Percentiles rank a stretch among this genome's conserved stretches.
Conservation (phyloP, 2,113 vertebrate genomes). For the Oncorhynchus tshawytscha region DNA sequence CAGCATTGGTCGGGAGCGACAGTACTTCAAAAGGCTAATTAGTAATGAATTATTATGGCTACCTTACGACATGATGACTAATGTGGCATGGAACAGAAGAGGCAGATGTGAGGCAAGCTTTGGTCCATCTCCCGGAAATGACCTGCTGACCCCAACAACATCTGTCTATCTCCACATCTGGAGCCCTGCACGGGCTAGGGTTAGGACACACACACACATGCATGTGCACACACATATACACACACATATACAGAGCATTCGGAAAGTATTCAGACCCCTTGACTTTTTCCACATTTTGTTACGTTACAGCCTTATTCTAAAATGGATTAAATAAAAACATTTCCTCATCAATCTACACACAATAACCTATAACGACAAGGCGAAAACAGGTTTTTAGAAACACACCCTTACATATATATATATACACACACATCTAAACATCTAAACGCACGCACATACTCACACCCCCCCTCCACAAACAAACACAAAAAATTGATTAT, state of each 20-base stretch:
- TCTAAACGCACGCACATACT: too few species aligned
- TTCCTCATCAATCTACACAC: too few species aligned
- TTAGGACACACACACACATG: constrained; percentile 11
- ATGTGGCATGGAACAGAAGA: background rate
- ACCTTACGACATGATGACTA: too few species aligned
- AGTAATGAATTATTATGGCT: too few species aligned
- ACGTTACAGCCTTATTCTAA: too few species aligned
- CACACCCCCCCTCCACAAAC: background rate
- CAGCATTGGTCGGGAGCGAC: too few species aligned
- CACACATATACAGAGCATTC: background rate
- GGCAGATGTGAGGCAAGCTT: constrained; percentile 35
- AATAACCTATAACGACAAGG: too few species aligned
- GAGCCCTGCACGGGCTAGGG: background rate
- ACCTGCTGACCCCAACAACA: constrained; percentile 27
- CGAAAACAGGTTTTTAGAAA: background rate
- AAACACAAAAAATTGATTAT: background rate
- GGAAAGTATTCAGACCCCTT: too few species aligned
- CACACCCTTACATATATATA: background rate
- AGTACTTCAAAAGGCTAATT: too few species aligned
- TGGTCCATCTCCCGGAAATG: constrained; percentile 5
- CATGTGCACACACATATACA: background rate
- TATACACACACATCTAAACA: constrained; percentile 2
- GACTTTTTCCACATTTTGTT: too few species aligned
- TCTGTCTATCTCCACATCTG: constrained; percentile 33
- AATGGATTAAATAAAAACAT: too few species aligned